Conservation (phyloP, 2,113 vertebrate species). For the Bettongia penicillata region DNA sequence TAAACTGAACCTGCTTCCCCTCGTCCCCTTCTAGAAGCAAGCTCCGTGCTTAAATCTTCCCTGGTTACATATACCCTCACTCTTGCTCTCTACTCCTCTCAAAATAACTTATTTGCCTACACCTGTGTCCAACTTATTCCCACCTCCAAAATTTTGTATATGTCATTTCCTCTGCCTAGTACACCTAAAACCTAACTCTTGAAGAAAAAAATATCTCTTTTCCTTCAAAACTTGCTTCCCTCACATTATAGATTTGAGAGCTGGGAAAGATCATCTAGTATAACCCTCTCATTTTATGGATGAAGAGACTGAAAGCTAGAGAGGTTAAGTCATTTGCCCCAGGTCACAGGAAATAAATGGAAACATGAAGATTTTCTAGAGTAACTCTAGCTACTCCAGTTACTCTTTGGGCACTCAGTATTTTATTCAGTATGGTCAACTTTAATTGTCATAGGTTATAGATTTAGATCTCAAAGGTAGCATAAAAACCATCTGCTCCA, state of each 20-base stretch:
- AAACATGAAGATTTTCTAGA: background rate
- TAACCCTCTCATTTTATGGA: background rate
- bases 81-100: background rate
- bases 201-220: background rate
- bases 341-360: background rate
- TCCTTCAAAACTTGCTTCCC: background rate
- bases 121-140: background rate
- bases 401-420: background rate
- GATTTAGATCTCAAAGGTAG: background rate
- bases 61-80: background rate
- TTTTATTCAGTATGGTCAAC: background rate
- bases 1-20: background rate
- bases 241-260: background rate
- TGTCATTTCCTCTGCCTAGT: background rate
- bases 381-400: background rate
- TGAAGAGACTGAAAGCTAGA: background rate
- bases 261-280: background rate
- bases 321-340: background rate
- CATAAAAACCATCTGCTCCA: background rate
- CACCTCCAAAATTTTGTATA: background rate
- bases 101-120: background rate
- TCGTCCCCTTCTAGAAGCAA: background rate
- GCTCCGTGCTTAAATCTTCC: background rate
- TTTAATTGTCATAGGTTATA: background rate
- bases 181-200: background rate